Conservation (phyloP, 2,888 invertebrate species). For the Sesamia inferens region DNA sequence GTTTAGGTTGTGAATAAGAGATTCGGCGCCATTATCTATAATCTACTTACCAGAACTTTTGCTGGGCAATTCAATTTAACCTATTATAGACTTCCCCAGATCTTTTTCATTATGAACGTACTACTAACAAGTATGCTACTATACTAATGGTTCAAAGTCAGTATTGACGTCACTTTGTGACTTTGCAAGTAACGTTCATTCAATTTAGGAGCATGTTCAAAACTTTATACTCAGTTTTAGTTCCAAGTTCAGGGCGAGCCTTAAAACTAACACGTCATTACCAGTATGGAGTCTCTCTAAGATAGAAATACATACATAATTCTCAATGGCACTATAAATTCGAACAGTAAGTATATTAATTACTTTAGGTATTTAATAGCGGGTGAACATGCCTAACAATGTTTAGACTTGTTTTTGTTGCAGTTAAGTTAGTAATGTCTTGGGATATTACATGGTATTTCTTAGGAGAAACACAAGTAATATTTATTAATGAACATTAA, state of each 20-base stretch:
- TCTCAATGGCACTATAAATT: slow-evolving; percentile 35
- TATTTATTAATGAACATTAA: too few relatives aligned
- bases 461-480: neutral
- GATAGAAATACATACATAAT: slow-evolving; percentile 41
- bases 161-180: neutral
- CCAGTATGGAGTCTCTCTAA: slow-evolving; percentile 18
- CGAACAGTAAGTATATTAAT: slow-evolving; percentile 15
- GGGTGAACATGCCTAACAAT: neutral
- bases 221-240: slow-evolving; percentile 23
- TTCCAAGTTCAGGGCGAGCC: slow-evolving; percentile 25
- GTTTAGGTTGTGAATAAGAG: too few relatives aligned
- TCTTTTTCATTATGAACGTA: neutral
- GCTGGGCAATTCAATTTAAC: neutral
- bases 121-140: neutral
- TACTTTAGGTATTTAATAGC: slow-evolving; percentile 16
- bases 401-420: slow-evolving; percentile 31
- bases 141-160: neutral
- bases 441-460: too few relatives aligned
- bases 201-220: slow-evolving; percentile 33
- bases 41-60: neutral
- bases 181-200: slow-evolving; percentile 27
- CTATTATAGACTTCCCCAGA: too few relatives aligned
- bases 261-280: slow-evolving; percentile 49
- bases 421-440: neutral
- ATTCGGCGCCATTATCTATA: too few relatives aligned